Evolutionary conservation across 2,888 invertebrate species (phyloP).

Genomic region (Ditylenchus weischeri): DNA sequence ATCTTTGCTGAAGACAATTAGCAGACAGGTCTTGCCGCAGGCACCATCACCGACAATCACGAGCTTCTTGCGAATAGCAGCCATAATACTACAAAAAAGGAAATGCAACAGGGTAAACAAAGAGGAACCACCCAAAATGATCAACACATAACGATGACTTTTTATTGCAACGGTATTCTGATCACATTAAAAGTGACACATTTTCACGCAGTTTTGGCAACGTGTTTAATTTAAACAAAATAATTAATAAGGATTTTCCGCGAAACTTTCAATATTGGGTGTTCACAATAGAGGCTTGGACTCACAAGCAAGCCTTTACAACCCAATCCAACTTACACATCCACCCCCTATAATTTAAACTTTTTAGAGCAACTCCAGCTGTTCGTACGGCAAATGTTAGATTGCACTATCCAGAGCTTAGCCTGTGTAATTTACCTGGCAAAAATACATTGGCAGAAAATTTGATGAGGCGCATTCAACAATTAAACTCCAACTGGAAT

Average conservation of each 20-base stretch:
- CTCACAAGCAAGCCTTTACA: too few relatives aligned
- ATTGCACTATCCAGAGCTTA: slow-evolving; percentile 92
- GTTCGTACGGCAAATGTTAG: slow-evolving; percentile 87
- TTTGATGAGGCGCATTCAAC: slow-evolving; percentile 81
- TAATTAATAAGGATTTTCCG: too few relatives aligned
- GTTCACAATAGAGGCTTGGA: too few relatives aligned
- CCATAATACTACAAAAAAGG: too few relatives aligned
- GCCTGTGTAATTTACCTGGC: slow-evolving; percentile 89
- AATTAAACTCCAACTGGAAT: slow-evolving; percentile 90
- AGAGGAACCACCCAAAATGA: slow-evolving; percentile 24
- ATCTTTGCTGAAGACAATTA: slow-evolving; percentile 71
- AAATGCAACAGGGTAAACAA: background rate
- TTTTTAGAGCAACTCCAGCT: slow-evolving; percentile 78
- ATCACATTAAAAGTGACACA: too few relatives aligned
- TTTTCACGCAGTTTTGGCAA: background rate
- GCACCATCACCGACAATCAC: slow-evolving; percentile 74
- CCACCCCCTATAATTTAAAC: too few relatives aligned
- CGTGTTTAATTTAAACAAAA: too few relatives aligned
- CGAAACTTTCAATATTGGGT: too few relatives aligned
- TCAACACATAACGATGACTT: background rate
- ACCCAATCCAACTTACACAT: too few relatives aligned
- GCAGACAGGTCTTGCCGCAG: slow-evolving; percentile 96
- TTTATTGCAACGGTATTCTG: too few relatives aligned
- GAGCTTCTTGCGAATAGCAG: too few relatives aligned
- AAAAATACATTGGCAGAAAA: slow-evolving; percentile 66